A percentile compares a stretch with the other conserved stretches of the same genome.
These are phyloP conservation scores for Phytoseiulus persimilis DNA, from an alignment of 2,888 invertebrate species.

Conservation along the genomic window DNA sequence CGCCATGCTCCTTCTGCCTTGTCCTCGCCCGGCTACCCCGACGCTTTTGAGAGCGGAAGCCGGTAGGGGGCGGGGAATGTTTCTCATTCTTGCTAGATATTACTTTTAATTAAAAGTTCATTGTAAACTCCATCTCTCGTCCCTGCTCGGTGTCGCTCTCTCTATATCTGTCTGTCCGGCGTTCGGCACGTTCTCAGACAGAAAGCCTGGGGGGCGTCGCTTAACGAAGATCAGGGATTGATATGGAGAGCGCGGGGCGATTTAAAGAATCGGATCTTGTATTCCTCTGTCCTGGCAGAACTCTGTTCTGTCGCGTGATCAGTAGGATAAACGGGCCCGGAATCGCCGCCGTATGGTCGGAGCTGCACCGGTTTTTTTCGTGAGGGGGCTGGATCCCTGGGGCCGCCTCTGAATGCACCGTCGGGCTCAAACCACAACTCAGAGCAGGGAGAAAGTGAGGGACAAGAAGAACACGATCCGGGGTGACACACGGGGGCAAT, in stretches of 20 bases:
- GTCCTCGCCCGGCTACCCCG: neutral
- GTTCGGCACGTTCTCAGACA: neutral
- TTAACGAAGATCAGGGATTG: too few species aligned
- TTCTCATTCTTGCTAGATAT: slow-evolving; percentile 39
- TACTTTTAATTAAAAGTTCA: slow-evolving; percentile 38
- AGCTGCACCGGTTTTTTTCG: too few species aligned
- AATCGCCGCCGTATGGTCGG: too few species aligned
- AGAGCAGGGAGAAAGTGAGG: too few species aligned
- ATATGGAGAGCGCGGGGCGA: too few species aligned
- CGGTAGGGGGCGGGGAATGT: slow-evolving; percentile 10
- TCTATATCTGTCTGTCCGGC: neutral
- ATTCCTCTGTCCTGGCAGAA: too few species aligned
- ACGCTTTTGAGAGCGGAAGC: neutral
- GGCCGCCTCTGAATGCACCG: too few species aligned
- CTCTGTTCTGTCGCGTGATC: too few species aligned
- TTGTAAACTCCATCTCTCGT: slow-evolving; percentile 27
- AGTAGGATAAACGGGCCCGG: too few species aligned
- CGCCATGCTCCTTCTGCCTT: neutral
- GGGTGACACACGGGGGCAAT: neutral
- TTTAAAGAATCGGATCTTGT: too few species aligned
- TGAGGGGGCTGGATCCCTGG: too few species aligned
- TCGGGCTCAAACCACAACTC: too few species aligned
- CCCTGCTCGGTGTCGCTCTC: neutral
- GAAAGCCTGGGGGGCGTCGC: neutral
- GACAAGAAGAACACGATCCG: neutral